Percentiles rank a stretch among this genome's conserved stretches.
These are phyloP conservation scores for Gonocerus acuteangulatus DNA, from an alignment of 2,888 invertebrate genomes.

Conservation along the genomic window DNA sequence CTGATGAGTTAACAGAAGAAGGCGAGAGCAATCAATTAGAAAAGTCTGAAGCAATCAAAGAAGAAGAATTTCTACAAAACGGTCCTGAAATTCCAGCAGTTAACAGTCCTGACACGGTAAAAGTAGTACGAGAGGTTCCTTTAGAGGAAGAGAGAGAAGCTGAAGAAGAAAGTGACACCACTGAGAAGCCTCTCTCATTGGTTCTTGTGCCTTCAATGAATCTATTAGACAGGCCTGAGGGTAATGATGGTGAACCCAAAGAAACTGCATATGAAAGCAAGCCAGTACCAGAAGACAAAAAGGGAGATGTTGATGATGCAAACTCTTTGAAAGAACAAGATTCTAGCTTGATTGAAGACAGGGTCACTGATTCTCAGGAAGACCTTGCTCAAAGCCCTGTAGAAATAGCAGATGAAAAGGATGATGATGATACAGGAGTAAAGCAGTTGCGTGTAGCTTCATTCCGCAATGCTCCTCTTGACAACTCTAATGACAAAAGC, in stretches of 20 bases:
- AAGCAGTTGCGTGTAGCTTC: not conserved
- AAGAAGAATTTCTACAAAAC: not conserved
- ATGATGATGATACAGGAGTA: not conserved
- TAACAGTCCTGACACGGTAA: not conserved
- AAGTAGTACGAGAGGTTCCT: constrained; percentile 1
- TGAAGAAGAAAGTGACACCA: not conserved
- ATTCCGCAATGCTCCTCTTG: not conserved
- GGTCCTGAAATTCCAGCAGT: constrained; percentile 5
- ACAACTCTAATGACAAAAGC: not conserved
- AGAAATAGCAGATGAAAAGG: not conserved
- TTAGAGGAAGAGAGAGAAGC: not conserved
- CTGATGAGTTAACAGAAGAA: not conserved
- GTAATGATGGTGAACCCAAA: too few species aligned
- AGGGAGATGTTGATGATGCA: not conserved
- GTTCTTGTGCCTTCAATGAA: not conserved
- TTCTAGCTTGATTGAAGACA: not conserved
- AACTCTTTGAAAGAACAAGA: not conserved
- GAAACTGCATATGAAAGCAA: too few species aligned
- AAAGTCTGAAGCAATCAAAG: not conserved
- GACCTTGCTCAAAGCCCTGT: not conserved
- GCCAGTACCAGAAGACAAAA: not conserved
- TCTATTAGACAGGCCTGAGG: too few species aligned
- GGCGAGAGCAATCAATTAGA: not conserved
- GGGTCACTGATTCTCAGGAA: not conserved
- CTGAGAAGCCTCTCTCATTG: not conserved